Evolutionary conservation across 1,140 invertebrate genomes (phyloP).

Genomic region (Whitmania pigra): DNA sequence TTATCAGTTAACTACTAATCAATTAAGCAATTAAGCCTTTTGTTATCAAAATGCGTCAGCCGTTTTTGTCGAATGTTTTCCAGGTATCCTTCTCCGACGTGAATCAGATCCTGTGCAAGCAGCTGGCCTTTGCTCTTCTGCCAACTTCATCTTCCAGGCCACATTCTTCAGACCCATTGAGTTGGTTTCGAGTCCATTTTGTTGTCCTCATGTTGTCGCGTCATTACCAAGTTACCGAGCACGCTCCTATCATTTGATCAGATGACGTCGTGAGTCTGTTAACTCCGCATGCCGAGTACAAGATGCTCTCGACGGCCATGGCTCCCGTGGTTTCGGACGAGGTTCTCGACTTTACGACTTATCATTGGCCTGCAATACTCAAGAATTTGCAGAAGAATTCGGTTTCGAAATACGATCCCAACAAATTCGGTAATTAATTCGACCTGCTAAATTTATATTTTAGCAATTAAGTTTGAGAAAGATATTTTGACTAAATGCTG

Average conservation of each 20-base stretch:
- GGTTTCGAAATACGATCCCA: slow-evolving; percentile 30
- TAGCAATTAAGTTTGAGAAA: no score
- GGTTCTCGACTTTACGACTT: slow-evolving; percentile 35
- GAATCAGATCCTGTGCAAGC: slow-evolving; percentile 39
- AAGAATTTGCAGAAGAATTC: slow-evolving; percentile 41
- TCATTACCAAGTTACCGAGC: not conserved
- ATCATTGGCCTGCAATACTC: slow-evolving; percentile 39
- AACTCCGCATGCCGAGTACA: slow-evolving; percentile 37
- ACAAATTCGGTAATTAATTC: no score
- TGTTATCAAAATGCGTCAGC: no score
- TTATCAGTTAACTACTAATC: no score
- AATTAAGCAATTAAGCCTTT: no score
- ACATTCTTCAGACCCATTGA: not conserved
- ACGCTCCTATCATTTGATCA: slow-evolving; percentile 25
- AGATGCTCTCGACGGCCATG: slow-evolving; percentile 36
- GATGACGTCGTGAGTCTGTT: slow-evolving; percentile 36
- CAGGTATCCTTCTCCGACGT: slow-evolving; percentile 36
- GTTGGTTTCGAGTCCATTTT: not conserved
- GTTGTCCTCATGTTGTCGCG: not conserved
- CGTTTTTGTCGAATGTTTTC: not conserved
- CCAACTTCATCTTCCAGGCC: slow-evolving; percentile 27
- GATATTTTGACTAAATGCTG: no score
- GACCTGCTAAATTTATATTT: no score
- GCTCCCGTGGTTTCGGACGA: slow-evolving; percentile 40
- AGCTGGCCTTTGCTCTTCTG: slow-evolving; percentile 37